Conservation (phyloP, 1,140 invertebrate species). For the Drosophila melanica region DNA sequence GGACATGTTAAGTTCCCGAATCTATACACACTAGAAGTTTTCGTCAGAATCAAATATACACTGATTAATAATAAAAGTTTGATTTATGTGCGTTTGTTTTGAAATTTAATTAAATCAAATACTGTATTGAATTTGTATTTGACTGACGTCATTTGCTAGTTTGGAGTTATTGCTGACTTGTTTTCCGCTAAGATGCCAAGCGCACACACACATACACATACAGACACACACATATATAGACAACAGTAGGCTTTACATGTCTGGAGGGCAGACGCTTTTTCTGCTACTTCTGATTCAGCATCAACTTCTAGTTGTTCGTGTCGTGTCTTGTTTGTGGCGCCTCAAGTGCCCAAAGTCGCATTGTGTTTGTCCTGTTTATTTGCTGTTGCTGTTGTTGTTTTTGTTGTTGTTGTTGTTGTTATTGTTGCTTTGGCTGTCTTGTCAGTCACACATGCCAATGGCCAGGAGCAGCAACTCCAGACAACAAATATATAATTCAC, state of each 20-base stretch:
- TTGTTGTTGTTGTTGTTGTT: slow-evolving; percentile 18
- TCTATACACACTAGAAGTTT: too few relatives aligned
- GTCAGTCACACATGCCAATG: slow-evolving; percentile 63
- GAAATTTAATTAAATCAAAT: slow-evolving; percentile 24
- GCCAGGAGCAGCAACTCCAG: slow-evolving; percentile 44
- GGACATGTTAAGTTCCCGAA: too few relatives aligned
- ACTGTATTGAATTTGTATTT: not conserved
- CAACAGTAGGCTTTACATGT: slow-evolving; percentile 22
- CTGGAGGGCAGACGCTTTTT: slow-evolving; percentile 29
- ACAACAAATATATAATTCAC: slow-evolving; percentile 66
- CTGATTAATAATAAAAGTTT: too few relatives aligned
- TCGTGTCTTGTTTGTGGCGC: slow-evolving; percentile 50
- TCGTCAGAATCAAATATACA: too few relatives aligned
- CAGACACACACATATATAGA: not conserved
- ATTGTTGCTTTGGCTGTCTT: slow-evolving; percentile 37
- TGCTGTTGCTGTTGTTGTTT: slow-evolving; percentile 32
- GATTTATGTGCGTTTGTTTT: not conserved
- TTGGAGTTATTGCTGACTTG: not conserved
- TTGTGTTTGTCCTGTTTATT: slow-evolving; percentile 68
- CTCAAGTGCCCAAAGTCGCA: slow-evolving; percentile 48
- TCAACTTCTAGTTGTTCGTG: slow-evolving; percentile 28
- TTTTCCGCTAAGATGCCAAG: not conserved
- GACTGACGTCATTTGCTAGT: slow-evolving; percentile 35
- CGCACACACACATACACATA: not conserved
- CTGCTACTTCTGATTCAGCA: not conserved